Conservation (phyloP, 2,888 invertebrate genomes). For the Pollenia amentaria region DNA sequence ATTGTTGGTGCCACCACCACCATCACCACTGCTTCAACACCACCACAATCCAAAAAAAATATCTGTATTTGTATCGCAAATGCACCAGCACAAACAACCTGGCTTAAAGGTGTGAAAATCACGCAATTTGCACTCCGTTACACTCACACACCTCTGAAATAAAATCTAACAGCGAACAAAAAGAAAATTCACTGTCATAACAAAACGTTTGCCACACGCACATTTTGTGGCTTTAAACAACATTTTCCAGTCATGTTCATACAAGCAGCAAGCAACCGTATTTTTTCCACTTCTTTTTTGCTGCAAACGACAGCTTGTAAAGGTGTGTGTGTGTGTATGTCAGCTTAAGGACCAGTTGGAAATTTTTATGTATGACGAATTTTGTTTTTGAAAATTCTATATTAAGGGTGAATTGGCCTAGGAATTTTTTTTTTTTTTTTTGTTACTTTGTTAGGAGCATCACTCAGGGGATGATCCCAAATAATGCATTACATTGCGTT, state of each 20-base stretch:
- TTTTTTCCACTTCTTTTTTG: neutral
- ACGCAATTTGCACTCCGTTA: conserved; percentile 49
- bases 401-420: no score
- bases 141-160: conserved; percentile 33
- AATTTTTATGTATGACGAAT: no score
- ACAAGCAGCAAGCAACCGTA: neutral
- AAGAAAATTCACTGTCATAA: conserved; percentile 49
- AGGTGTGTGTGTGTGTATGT: no score
- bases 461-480: no score
- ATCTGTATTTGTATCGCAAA: neutral
- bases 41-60: neutral
- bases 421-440: no score
- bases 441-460: no score
- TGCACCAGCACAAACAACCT: conserved; percentile 11
- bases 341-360: no score
- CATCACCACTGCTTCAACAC: neutral
- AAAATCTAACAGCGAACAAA: conserved; percentile 32
- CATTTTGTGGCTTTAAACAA: conserved; percentile 58
- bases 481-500: no score
- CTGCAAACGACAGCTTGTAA: conserved; percentile 31
- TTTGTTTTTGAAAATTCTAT: no score
- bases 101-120: conserved; percentile 56
- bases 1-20: neutral
- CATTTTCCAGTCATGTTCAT: conserved; percentile 34
- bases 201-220: conserved; percentile 70